Evolutionary conservation across 2,797 vertebrate genomes (phyloP), one percentile per base, ranked within the genome.

Genomic region (Dendrocincla tyrannina): DNA sequence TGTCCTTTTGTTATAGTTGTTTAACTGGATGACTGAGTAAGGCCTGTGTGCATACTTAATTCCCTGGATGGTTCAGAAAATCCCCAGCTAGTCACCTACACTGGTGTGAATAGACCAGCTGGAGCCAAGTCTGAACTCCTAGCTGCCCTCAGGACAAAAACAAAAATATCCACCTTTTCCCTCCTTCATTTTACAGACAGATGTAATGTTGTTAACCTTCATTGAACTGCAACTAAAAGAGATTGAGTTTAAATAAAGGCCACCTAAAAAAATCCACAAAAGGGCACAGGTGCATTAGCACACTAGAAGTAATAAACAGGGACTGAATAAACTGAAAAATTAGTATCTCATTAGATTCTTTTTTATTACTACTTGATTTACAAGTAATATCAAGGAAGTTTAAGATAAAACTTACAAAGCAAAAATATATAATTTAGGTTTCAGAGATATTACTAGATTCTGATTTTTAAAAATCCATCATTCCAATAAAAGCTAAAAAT

Each of bases 351-450:
- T 37, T 91, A 85, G 27, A 91, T 33, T 79, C 35, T 72, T 13
- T 66, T 92, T 82, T 44, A 72, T 92, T 95, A 69, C n/a, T 83
- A 74, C 92, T 96, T 23, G 74, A 90, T 95, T 93, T 89, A 22
- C 25, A 52, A 96, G 84, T 15, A 85, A 50, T 18, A 70, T 18
- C 11, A 91, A 72, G 32, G 44, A 83, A 92, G 76, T 90, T 85
- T 72, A 94, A 81, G 68, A 69, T 25, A 77, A 62, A 95, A 91
- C 17, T 82, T 89, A 53, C 44, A 75, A 33, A 91, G 42, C 4
- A 91, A 84, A 76, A 75, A 85, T 9, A 55, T 27, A 46, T 50
- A 32, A 75, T 73, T 78, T 76, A 39, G 5, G 5, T 72, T 75
- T 79, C 78, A 62, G 19, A 79, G 33, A 60, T 37, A 66, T 17